These are phyloP conservation scores for Mythimna albipuncta DNA, from an alignment of 2,888 invertebrate genomes.

Conservation along the genomic window DNA sequence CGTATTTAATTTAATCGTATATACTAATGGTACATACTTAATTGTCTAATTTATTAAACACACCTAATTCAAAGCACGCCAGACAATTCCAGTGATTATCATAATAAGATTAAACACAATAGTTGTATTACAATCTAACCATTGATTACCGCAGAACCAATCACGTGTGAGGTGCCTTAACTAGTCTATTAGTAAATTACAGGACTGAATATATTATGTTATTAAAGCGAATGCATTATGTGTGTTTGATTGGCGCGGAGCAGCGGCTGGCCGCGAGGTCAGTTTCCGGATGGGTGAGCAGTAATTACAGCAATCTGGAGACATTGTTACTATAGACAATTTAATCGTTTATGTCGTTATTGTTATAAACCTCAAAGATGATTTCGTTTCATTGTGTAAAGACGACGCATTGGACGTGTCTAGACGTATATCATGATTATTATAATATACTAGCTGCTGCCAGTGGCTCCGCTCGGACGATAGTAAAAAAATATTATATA, in stretches of 20 bases:
- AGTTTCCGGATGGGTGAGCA: slow-evolving; percentile 20
- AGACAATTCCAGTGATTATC: slow-evolving; percentile 27
- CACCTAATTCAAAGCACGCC: slow-evolving; percentile 8
- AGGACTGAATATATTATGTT: slow-evolving; percentile 42
- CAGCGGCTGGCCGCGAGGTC: slow-evolving; percentile 11
- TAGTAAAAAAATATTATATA: no score
- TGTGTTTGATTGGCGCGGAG: slow-evolving; percentile 32
- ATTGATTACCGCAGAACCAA: slow-evolving; percentile 37
- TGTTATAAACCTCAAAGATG: neutral
- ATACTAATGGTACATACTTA: neutral
- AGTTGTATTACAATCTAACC: slow-evolving; percentile 26
- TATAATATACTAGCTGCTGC: no score
- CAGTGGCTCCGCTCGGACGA: no score
- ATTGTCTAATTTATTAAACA: neutral
- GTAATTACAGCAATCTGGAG: slow-evolving; percentile 14
- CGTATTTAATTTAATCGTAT: neutral
- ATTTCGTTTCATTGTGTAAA: no score
- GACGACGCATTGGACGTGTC: no score
- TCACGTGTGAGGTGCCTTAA: slow-evolving; percentile 28
- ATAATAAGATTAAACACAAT: slow-evolving; percentile 44
- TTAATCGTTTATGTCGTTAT: neutral
- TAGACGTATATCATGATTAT: no score
- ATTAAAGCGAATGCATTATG: slow-evolving; percentile 31
- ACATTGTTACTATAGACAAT: neutral
- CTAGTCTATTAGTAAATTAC: slow-evolving; percentile 48